Conservation (phyloP, 2,797 vertebrate genomes). For the Tragelaphus oryx region DNA sequence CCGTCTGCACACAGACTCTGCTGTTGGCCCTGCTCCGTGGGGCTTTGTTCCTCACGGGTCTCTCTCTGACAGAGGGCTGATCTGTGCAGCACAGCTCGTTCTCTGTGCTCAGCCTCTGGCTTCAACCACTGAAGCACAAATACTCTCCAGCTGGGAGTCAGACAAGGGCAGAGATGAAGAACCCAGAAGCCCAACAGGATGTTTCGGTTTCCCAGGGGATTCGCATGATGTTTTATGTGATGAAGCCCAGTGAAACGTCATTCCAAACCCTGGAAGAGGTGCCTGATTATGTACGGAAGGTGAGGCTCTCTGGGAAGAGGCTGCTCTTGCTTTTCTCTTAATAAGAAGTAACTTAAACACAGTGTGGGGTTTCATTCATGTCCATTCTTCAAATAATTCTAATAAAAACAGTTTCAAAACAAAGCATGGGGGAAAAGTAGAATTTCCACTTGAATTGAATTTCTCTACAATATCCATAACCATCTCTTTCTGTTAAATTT, state of each 20-base stretch:
- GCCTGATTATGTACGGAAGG: constrained; percentile 90
- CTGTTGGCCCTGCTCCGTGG: background rate
- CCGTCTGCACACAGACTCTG: background rate
- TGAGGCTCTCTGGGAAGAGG: constrained; percentile 75
- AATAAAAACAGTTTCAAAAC: constrained; percentile 20
- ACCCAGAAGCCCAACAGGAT: background rate
- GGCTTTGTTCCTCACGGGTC: background rate
- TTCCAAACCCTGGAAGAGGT: constrained; percentile 87
- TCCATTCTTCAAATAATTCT: constrained; percentile 33
- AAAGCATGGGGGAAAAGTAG: background rate
- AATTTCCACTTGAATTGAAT: constrained; percentile 5
- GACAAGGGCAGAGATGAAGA: constrained; percentile 50
- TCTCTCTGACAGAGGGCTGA: constrained; percentile 42
- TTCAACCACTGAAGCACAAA: constrained; percentile 32
- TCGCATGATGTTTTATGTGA: constrained; percentile 85
- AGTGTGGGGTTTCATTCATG: background rate
- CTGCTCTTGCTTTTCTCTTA: background rate
- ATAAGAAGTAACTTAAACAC: background rate
- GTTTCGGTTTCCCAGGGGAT: constrained; percentile 76
- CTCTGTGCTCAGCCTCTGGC: constrained; percentile 17
- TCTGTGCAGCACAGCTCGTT: background rate
- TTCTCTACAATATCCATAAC: background rate
- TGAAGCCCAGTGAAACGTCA: constrained; percentile 87
- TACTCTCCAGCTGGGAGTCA: constrained; percentile 47
- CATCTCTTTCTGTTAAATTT: background rate